phyloP scores from a whole-genome alignment of 2,797 vertebrate genomes.

The Varecia variegata region DNA sequence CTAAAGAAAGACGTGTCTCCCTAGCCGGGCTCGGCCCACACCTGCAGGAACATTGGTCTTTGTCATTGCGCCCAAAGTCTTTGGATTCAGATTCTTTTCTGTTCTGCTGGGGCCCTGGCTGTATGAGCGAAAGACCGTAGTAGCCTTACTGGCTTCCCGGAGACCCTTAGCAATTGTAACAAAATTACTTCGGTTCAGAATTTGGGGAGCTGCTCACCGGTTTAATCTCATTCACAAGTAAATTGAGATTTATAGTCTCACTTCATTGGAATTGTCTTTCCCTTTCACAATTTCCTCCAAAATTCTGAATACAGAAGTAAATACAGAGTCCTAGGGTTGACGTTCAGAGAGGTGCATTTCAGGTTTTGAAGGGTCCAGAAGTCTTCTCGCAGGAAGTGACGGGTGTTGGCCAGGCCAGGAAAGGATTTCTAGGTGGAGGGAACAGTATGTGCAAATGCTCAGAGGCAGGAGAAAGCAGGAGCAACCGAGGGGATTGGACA shows the following conservation, averaged over 20 bases:
- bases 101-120: background rate
- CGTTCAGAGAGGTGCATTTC: background rate
- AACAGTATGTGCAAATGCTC: background rate
- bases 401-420: background rate
- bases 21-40: background rate
- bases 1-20: slow-evolving; percentile 16
- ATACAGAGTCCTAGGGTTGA: background rate
- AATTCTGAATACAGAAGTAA: background rate
- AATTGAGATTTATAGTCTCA: background rate
- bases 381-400: background rate
- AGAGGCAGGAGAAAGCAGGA: background rate
- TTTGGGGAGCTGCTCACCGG: background rate
- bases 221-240: background rate
- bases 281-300: background rate
- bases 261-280: background rate
- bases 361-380: background rate
- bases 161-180: background rate
- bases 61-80: background rate
- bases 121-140: background rate
- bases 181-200: background rate
- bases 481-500: background rate
- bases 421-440: background rate
- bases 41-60: background rate
- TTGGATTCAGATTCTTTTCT: background rate
- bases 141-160: background rate